These are phyloP conservation scores for Tokudaia muenninki DNA, from an alignment of 2,797 vertebrate species.

Conservation along the genomic window DNA sequence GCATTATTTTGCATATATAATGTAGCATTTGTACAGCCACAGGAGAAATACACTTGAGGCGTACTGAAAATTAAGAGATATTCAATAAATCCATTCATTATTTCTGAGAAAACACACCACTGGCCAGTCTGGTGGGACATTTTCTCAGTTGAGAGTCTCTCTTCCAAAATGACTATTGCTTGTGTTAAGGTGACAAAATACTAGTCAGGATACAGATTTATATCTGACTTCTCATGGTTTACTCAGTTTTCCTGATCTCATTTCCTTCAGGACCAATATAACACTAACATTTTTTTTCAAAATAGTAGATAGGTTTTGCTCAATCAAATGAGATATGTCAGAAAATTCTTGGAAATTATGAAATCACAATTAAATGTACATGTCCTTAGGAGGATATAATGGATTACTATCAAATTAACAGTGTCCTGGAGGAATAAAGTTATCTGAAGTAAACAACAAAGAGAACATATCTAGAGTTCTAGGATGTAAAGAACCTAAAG, in stretches of 20 bases:
- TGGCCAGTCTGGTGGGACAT: neutral
- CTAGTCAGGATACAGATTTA: neutral
- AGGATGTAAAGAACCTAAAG: neutral
- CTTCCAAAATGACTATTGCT: neutral
- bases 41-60: neutral
- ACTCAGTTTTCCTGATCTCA: neutral
- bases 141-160: neutral
- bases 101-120: neutral
- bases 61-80: neutral
- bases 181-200: neutral
- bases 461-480: neutral
- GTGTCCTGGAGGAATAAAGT: conserved; percentile 5
- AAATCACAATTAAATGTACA: neutral
- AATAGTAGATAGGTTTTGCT: neutral
- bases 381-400: neutral
- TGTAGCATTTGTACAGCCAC: neutral
- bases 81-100: neutral
- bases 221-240: neutral
- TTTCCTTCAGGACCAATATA: neutral
- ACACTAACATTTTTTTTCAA: neutral
- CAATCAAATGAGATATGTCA: neutral
- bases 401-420: neutral
- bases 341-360: conserved; percentile 16
- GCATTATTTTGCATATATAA: neutral
- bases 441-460: conserved; percentile 37